These are phyloP conservation scores for Tetranychus urticae DNA, from an alignment of 1,140 invertebrate genomes.

Conservation along the genomic window DNA sequence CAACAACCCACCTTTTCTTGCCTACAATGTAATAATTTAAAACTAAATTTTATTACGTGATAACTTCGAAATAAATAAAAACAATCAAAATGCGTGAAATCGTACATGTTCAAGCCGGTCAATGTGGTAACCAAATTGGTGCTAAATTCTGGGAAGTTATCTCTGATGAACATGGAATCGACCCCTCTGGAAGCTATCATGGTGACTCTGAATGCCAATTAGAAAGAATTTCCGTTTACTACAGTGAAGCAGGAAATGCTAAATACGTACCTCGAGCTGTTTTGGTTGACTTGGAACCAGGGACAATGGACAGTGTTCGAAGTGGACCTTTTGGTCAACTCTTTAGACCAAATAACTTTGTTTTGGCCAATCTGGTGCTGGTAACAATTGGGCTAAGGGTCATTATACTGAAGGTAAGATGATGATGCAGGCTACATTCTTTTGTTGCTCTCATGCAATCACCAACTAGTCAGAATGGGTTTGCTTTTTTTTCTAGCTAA, in stretches of 20 bases:
- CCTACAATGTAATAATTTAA: too few species aligned
- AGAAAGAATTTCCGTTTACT: conserved; percentile 76
- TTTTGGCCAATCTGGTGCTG: conserved; percentile 23
- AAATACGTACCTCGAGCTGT: conserved; percentile 74
- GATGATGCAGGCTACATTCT: conserved; percentile 3
- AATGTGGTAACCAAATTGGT: conserved; percentile 40
- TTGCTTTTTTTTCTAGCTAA: neutral
- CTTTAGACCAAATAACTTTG: conserved; percentile 35
- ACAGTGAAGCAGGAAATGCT: conserved; percentile 56
- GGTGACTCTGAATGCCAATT: conserved; percentile 63
- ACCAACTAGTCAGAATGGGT: neutral
- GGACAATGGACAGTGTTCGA: conserved; percentile 34
- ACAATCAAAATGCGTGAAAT: conserved; percentile 24
- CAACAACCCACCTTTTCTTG: too few species aligned
- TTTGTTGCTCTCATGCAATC: neutral
- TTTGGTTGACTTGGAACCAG: conserved; percentile 62
- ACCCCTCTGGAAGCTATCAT: conserved; percentile 59
- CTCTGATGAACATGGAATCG: conserved; percentile 60
- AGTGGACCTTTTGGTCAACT: conserved; percentile 62
- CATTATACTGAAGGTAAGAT: conserved; percentile 55
- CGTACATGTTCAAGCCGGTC: conserved; percentile 23
- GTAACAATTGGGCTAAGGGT: conserved; percentile 28
- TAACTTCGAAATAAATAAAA: too few species aligned
- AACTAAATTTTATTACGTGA: too few species aligned
- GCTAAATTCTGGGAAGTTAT: too few species aligned